Evolutionary conservation across 2,888 invertebrate species (phyloP).

Genomic region (Automeris io): DNA sequence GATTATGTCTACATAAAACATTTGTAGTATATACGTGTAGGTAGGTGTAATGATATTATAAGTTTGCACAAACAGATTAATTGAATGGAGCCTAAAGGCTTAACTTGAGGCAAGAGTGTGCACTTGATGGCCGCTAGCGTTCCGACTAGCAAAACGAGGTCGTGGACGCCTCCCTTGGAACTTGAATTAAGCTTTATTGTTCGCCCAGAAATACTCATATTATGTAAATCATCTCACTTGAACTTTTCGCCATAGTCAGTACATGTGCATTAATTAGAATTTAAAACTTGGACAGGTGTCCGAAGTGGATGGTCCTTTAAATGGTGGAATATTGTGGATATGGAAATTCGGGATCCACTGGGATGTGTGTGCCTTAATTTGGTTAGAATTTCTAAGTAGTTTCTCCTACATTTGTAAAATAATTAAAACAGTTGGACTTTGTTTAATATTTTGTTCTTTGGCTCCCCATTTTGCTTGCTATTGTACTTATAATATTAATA

Average conservation of each 20-base stretch:
- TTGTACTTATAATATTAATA: neutral
- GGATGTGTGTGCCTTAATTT: slow-evolving; percentile 3
- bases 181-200: slow-evolving; percentile 20
- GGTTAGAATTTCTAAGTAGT: slow-evolving; percentile 1
- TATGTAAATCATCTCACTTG: slow-evolving; percentile 28
- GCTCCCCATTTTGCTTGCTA: too few relatives aligned
- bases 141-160: slow-evolving; percentile 15
- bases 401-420: neutral
- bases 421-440: neutral
- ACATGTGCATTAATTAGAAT: slow-evolving; percentile 25
- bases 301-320: slow-evolving; percentile 7
- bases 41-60: too few relatives aligned
- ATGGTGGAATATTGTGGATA: slow-evolving; percentile 5
- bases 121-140: slow-evolving; percentile 12
- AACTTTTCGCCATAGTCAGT: slow-evolving; percentile 16
- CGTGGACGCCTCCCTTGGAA: slow-evolving; percentile 15
- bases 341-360: slow-evolving; percentile 5
- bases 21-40: too few relatives aligned
- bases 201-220: slow-evolving; percentile 26
- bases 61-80: too few relatives aligned
- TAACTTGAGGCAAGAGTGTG: neutral
- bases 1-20: too few relatives aligned
- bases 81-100: neutral
- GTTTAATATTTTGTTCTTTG: neutral
- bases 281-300: slow-evolving; percentile 17